phyloP scores from a whole-genome alignment of 2,113 vertebrate species.

The Grammomys dolichurus region DNA sequence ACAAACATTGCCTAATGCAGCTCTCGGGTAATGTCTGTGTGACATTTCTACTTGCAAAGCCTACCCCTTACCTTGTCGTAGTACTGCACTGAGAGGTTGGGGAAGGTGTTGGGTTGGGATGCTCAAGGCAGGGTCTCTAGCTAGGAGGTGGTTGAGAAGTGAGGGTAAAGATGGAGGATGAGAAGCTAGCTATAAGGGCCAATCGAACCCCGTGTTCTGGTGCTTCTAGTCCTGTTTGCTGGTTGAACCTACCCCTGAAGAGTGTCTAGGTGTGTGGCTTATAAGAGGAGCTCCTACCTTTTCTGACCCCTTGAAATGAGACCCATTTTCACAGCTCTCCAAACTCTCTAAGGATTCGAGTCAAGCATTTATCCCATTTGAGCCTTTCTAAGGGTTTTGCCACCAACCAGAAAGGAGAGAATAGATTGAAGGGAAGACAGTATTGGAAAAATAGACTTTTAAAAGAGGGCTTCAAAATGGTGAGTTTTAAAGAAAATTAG shows the following conservation, averaged over 20 bases:
- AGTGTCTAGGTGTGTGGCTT: neutral
- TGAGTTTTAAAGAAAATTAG: neutral
- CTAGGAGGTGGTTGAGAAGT: neutral
- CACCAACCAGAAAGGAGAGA: neutral
- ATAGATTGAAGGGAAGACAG: neutral
- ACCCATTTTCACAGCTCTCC: slow-evolving; percentile 2
- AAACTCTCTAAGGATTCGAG: neutral
- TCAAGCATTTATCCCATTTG: neutral
- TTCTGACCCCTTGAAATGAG: neutral
- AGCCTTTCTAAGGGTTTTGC: neutral
- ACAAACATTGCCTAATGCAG: neutral
- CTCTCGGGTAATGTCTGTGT: neutral
- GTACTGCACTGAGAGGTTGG: no score
- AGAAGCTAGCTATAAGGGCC: neutral
- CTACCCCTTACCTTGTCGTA: neutral
- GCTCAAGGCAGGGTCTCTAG: neutral
- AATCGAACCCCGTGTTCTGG: neutral
- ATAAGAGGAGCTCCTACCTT: neutral
- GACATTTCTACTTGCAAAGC: neutral
- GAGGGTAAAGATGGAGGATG: neutral
- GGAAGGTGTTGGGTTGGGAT: neutral
- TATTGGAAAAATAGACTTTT: slow-evolving; percentile 30
- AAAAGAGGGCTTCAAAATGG: neutral
- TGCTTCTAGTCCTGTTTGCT: neutral
- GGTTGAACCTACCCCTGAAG: neutral